These are phyloP conservation scores for Laticauda laticaudata DNA, from an alignment of 2,113 vertebrate species.

Conservation along the genomic window DNA sequence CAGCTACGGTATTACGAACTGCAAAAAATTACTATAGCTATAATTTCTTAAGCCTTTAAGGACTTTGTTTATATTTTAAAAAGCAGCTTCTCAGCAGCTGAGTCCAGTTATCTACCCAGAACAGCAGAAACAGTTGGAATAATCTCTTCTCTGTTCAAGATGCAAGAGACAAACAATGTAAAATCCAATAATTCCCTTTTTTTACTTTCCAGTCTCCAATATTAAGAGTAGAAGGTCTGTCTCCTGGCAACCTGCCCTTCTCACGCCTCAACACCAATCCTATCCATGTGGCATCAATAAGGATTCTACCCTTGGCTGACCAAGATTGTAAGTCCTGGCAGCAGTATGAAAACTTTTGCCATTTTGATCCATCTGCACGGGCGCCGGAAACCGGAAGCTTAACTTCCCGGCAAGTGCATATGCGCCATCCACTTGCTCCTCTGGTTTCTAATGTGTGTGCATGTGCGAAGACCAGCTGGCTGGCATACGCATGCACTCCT, in stretches of 20 bases:
- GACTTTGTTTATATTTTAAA: background rate
- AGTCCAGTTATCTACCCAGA: background rate
- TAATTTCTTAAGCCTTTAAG: background rate
- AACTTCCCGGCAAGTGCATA: too few relatives aligned
- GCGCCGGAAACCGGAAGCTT: too few relatives aligned
- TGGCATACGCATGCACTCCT: too few relatives aligned
- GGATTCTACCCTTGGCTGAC: background rate
- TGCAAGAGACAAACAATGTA: background rate
- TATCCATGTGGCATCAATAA: background rate
- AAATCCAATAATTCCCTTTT: background rate
- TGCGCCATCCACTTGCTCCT: too few relatives aligned
- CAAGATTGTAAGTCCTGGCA: background rate
- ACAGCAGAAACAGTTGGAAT: background rate
- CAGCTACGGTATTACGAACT: background rate
- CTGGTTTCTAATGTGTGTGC: too few relatives aligned
- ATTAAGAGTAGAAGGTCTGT: constrained; percentile 5
- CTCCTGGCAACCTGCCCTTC: background rate
- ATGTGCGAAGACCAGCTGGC: too few relatives aligned
- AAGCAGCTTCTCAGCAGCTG: background rate
- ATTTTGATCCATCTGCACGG: background rate
- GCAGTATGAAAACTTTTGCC: background rate
- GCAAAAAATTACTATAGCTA: background rate
- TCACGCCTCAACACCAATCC: background rate
- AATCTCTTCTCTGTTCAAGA: background rate
- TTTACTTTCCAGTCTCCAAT: background rate